phyloP scores from a whole-genome alignment of 2,888 invertebrate species.

The Oligia fasciuncula region DNA sequence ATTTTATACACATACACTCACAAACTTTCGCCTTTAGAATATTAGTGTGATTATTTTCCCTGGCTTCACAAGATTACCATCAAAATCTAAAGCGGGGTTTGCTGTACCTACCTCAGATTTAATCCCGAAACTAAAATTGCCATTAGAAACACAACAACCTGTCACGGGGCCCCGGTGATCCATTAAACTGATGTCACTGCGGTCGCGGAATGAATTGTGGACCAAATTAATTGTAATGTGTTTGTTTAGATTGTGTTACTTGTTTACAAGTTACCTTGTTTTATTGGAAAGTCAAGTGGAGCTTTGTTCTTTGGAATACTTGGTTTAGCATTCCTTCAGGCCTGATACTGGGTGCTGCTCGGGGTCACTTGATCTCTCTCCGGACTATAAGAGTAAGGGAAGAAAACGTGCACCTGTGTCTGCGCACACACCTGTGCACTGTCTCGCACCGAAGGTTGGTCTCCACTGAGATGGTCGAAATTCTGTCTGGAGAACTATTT shows the following conservation, averaged over 20 bases:
- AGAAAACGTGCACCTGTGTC: too few relatives aligned
- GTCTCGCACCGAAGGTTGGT: too few relatives aligned
- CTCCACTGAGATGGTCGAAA: too few relatives aligned
- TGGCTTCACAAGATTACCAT: constrained; percentile 1
- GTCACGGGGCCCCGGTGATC: constrained; percentile 56
- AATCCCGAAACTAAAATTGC: constrained; percentile 35
- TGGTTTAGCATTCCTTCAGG: too few relatives aligned
- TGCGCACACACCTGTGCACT: too few relatives aligned
- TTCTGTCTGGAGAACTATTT: too few relatives aligned
- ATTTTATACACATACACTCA: too few relatives aligned
- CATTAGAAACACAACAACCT: constrained; percentile 38
- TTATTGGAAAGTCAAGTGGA: constrained; percentile 6
- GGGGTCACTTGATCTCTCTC: too few relatives aligned
- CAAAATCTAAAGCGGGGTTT: background rate
- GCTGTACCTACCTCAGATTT: constrained; percentile 22
- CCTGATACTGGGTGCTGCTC: too few relatives aligned
- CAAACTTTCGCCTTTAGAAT: too few relatives aligned
- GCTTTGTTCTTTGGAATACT: background rate
- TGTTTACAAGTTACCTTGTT: constrained; percentile 33
- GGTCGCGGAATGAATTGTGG: constrained; percentile 57
- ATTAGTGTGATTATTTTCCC: background rate
- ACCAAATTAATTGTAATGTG: constrained; percentile 55
- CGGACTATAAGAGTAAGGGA: too few relatives aligned
- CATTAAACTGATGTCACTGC: constrained; percentile 58
- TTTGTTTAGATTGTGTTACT: constrained; percentile 41